Evolutionary conservation across 2,113 vertebrate species (phyloP).

Genomic region (Chauna torquata): DNA sequence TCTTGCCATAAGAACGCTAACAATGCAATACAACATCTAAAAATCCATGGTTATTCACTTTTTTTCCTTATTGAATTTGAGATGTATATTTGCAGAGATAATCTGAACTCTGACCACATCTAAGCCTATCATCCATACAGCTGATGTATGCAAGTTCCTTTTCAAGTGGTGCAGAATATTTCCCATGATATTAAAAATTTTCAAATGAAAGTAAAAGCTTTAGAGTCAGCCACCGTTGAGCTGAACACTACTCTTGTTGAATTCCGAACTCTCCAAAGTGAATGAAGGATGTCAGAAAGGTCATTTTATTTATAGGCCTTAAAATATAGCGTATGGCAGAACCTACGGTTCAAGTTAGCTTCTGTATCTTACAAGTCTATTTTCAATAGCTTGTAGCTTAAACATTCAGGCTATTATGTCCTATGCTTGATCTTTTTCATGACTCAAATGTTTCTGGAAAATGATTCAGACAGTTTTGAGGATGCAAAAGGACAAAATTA

Average conservation of each 20-base stretch:
- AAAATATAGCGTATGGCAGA: neutral
- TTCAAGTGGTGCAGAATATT: neutral
- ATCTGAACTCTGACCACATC: conserved; percentile 7
- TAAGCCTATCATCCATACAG: neutral
- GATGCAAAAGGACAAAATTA: neutral
- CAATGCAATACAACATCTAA: neutral
- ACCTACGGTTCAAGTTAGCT: neutral
- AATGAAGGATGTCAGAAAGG: neutral
- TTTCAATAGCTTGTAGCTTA: neutral
- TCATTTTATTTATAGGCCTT: conserved; percentile 16
- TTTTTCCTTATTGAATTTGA: neutral
- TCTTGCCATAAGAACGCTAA: neutral
- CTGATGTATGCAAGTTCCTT: neutral
- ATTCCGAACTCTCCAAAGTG: neutral
- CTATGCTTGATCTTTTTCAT: neutral
- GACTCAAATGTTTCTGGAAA: neutral
- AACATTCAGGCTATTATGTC: neutral
- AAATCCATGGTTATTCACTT: neutral
- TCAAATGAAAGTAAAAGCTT: neutral
- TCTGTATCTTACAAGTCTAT: neutral
- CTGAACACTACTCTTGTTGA: neutral
- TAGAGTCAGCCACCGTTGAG: neutral
- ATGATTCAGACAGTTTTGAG: neutral
- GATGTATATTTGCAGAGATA: neutral
- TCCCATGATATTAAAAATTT: neutral